Conservation (phyloP, 2,113 vertebrate genomes). For the Amblyopsis rosae region DNA sequence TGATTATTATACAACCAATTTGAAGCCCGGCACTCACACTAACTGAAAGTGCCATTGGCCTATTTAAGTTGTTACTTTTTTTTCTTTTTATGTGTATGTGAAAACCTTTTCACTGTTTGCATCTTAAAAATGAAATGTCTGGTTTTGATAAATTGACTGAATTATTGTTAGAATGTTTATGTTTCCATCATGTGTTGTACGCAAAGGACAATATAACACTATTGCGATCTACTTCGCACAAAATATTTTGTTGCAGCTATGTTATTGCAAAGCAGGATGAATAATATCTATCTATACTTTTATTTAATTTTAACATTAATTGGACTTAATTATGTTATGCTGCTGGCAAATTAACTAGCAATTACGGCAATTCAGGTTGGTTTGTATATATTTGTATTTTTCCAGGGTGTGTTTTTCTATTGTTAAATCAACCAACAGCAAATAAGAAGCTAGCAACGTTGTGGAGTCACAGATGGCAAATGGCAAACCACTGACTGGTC, state of each 20-base stretch:
- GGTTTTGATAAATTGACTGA: no score
- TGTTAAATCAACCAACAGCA: not conserved
- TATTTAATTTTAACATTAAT: not conserved
- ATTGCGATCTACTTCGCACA: not conserved
- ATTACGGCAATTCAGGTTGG: not conserved
- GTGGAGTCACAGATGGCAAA: no score
- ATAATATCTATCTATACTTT: not conserved
- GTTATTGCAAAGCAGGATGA: not conserved
- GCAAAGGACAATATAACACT: not conserved
- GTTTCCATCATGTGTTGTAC: not conserved
- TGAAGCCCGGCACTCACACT: no score
- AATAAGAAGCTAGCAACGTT: not conserved
- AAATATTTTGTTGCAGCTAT: not conserved
- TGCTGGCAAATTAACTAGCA: not conserved
- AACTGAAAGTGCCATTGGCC: no score
- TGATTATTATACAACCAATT: no score
- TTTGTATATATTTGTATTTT: not conserved
- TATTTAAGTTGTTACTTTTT: no score
- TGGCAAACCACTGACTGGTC: no score
- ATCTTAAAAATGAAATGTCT: no score
- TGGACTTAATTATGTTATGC: not conserved
- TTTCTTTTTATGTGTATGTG: no score
- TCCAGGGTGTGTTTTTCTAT: not conserved
- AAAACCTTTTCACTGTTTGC: no score
- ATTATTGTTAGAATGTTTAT: no score